Percentiles rank a stretch among this genome's conserved stretches.
Conservation (phyloP, 2,113 vertebrate genomes). For the Phrynosoma blainvillii region DNA sequence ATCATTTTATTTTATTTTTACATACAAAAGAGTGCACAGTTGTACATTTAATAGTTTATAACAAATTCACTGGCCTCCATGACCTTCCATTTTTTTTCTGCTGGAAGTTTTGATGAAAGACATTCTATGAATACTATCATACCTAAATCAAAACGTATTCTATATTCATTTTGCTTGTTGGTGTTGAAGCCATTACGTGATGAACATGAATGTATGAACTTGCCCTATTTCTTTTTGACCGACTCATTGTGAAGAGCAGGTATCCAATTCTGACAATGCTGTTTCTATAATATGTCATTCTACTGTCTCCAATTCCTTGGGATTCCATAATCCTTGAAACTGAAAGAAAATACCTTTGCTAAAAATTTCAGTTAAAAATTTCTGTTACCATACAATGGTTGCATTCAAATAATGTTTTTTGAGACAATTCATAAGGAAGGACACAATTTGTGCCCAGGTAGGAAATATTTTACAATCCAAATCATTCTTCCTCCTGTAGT, state of each 20-base stretch:
- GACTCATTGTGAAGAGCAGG: not conserved
- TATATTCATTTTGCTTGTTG: constrained; percentile 26
- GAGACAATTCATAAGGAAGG: constrained; percentile 30
- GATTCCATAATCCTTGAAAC: constrained; percentile 5
- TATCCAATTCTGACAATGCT: not conserved
- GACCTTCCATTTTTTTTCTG: not conserved
- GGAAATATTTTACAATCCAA: constrained; percentile 8
- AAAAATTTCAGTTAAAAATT: constrained; percentile 44
- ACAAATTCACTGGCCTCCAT: not conserved
- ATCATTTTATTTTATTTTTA: constrained; percentile 3
- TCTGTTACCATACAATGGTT: constrained; percentile 26
- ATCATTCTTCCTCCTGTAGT: constrained; percentile 12
- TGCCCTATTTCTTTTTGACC: constrained; percentile 1
- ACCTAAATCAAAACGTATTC: constrained; percentile 23
- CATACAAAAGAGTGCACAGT: not conserved
- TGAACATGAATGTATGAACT: constrained; percentile 18
- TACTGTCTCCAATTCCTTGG: not conserved
- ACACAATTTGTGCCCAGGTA: not conserved
- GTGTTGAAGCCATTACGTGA: not conserved
- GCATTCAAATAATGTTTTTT: not conserved
- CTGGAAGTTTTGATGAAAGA: constrained; percentile 11
- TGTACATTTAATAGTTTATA: constrained; percentile 5
- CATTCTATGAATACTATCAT: constrained; percentile 20
- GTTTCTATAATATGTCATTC: constrained; percentile 2
- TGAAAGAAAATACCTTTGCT: constrained; percentile 6